A percentile compares a stretch with the other conserved stretches of the same genome.
These are phyloP conservation scores for Gorsachius goisagi DNA, from an alignment of 2,113 vertebrate species.

Conservation along the genomic window DNA sequence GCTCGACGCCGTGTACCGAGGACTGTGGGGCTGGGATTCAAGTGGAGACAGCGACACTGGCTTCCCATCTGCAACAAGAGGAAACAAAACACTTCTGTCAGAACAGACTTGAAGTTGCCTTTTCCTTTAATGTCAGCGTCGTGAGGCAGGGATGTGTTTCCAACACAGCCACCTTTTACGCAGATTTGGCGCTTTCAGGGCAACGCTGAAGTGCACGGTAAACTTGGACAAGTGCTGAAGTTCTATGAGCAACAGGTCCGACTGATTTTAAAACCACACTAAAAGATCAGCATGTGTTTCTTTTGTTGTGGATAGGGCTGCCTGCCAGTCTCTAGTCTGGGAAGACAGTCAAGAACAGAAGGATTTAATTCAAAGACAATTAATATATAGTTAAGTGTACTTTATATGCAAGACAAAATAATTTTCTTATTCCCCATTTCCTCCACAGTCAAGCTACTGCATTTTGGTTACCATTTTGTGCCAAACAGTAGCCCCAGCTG, in stretches of 20 bases:
- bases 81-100: background rate
- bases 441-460: background rate
- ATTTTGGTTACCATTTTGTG: background rate
- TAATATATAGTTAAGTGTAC: conserved; percentile 23
- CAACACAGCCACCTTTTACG: accelerated
- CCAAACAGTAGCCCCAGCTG: conserved; percentile 19
- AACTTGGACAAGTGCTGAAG: background rate
- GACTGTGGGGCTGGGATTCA: conserved; percentile 86
- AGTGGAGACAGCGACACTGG: conserved; percentile 87
- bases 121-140: background rate
- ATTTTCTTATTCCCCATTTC: background rate
- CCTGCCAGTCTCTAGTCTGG: background rate
- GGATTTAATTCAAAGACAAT: conserved; percentile 9
- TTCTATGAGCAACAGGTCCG: background rate
- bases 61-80: conserved; percentile 82
- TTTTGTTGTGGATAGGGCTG: background rate
- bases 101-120: accelerated
- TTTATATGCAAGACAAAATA: background rate
- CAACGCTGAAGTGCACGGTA: background rate
- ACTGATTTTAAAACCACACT: background rate
- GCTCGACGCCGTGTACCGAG: conserved; percentile 75
- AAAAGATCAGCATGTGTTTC: background rate
- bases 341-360: conserved; percentile 38
- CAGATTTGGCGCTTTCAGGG: background rate
- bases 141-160: background rate